phyloP scores from a whole-genome alignment of 2,797 vertebrate genomes.

The Thaleichthys pacificus region DNA sequence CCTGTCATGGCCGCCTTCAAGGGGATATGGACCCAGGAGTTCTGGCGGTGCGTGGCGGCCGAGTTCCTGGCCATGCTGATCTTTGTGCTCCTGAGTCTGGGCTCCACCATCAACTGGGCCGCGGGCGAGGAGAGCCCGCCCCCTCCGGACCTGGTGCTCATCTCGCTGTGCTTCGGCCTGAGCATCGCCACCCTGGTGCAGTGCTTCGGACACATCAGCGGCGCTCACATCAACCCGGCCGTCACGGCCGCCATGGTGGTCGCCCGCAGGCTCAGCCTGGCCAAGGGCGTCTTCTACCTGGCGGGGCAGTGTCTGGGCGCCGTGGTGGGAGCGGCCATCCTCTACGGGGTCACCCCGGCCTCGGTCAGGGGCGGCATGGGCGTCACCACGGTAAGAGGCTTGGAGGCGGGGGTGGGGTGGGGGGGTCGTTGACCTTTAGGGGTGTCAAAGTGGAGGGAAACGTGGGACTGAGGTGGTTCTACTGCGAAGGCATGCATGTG shows the following conservation, averaged over 20 bases:
- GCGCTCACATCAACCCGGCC: constrained; percentile 88
- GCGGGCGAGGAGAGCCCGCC: constrained; percentile 65
- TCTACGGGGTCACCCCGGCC: constrained; percentile 83
- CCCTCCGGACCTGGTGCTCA: constrained; percentile 82
- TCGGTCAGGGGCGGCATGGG: constrained; percentile 80
- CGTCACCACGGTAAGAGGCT: constrained; percentile 78
- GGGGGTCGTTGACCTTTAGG: not conserved
- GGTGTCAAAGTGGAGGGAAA: not conserved
- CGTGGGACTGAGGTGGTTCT: not conserved
- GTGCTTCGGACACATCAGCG: constrained; percentile 88
- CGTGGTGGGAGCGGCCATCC: constrained; percentile 80
- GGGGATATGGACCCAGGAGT: constrained; percentile 90
- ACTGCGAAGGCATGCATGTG: not conserved
- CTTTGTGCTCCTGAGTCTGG: constrained; percentile 85
- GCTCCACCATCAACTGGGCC: constrained; percentile 87
- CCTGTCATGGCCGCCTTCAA: constrained; percentile 84
- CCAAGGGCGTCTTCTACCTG: constrained; percentile 86
- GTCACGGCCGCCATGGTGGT: constrained; percentile 87
- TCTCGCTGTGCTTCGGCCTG: constrained; percentile 89
- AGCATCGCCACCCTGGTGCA: constrained; percentile 89
- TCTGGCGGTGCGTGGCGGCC: constrained; percentile 85
- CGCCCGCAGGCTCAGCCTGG: constrained; percentile 84
- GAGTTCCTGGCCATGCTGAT: constrained; percentile 88
- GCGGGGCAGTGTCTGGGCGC: constrained; percentile 85
- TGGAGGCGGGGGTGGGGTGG: no score